Evolutionary conservation across 1,140 invertebrate genomes (phyloP), one percentile per base, ranked within the genome.

Genomic region (Globodera rostochiensis): DNA sequence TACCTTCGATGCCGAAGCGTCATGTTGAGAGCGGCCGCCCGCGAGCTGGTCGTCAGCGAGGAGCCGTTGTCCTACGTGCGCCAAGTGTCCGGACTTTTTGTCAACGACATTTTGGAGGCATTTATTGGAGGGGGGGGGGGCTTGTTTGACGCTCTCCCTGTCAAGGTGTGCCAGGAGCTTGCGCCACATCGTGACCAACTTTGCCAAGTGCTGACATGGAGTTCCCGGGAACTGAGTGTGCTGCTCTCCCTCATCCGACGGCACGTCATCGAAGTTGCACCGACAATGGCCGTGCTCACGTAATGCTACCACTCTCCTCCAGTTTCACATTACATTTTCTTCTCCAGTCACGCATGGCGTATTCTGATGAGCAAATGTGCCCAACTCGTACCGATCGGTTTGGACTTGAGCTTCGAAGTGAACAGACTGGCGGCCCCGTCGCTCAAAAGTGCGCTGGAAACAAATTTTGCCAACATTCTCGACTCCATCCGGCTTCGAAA

Each of bases 211-310:
- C 64, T 88, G 19, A 81, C 84, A 47, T 90, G 89, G 89, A 84
- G 83, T 77, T 90, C 82, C 13, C 71, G 81, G 7, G 95, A 98
- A 91, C 91, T 98, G 70, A 93, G 93, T 89, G 88, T 92, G 93
- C 91, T 94, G 94, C 88, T 95, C 92, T 90, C 93, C 92, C 90
- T 94, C 93, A 93, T 94, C 94, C 90, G 93, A 93, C 86, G 96
- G 93, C 95, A 98, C 90, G 94, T 98, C 25, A 96, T 99, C 90
- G 94, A 94, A 84, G 94, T 95, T 19, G 95, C 80, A 53, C 76
- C 79, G 5, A 83, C 86, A 15, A 84, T 84, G 70, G 82, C 83
- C 11, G 79, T 86, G 67, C 80, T 84, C 74, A 60, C 80, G 57
- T 60, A 19, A 60, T 60, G 15, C 11, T 13, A 6, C 57, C 57